Percentiles rank a stretch among this genome's conserved stretches.
Conservation (phyloP, 2,797 vertebrate species). For the Hoplostethus mediterraneus region DNA sequence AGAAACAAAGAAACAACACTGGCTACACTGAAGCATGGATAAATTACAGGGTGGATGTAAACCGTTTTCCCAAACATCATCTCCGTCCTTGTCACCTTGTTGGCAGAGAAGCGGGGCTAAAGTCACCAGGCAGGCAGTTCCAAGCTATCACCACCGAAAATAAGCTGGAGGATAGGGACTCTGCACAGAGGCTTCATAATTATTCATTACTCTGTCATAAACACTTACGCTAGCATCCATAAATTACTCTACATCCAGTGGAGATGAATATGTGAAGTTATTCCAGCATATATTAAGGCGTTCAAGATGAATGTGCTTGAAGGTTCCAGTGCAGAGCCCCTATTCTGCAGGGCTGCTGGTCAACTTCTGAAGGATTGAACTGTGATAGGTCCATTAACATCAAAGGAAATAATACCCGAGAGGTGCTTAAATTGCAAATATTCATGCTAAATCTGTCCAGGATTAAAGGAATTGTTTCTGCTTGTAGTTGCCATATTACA, state of each 20-base stretch:
- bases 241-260: slow-evolving; percentile 44
- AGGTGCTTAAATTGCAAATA: slow-evolving; percentile 27
- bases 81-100: slow-evolving; percentile 55
- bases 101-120: slow-evolving; percentile 65
- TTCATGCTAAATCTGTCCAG: slow-evolving; percentile 20
- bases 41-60: slow-evolving; percentile 72
- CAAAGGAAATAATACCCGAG: slow-evolving; percentile 44
- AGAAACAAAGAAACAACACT: slow-evolving; percentile 68
- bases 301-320: slow-evolving; percentile 59
- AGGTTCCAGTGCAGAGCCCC: slow-evolving; percentile 57
- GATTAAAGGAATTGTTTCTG: slow-evolving; percentile 24
- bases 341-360: slow-evolving; percentile 42
- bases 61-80: slow-evolving; percentile 56
- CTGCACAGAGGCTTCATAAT: slow-evolving; percentile 52
- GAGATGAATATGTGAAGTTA: slow-evolving; percentile 44
- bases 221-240: slow-evolving; percentile 46
- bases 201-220: slow-evolving; percentile 47
- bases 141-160: slow-evolving; percentile 15
- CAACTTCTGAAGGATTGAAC: slow-evolving; percentile 16
- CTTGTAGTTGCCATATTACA: slow-evolving; percentile 36
- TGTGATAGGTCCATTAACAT: slow-evolving; percentile 42
- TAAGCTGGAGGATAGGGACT: slow-evolving; percentile 58
- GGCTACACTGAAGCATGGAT: slow-evolving; percentile 67
- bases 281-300: slow-evolving; percentile 68
- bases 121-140: slow-evolving; percentile 54